Percentiles rank a stretch among this genome's conserved stretches.
These are phyloP conservation scores for Atta colombica DNA, from an alignment of 1,140 invertebrate species.

Conservation along the genomic window DNA sequence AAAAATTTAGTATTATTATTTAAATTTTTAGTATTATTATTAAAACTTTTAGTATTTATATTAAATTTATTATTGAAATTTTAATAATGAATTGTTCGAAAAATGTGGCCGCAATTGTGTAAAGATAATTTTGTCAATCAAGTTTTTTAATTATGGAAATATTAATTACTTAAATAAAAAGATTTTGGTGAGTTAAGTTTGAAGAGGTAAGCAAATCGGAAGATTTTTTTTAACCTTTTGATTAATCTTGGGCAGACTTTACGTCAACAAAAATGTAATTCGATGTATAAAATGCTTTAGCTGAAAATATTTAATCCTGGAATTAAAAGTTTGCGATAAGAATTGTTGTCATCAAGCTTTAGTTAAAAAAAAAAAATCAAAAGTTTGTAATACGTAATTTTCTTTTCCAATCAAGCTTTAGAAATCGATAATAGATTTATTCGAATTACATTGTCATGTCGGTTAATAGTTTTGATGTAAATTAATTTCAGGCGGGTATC, in stretches of 20 bases:
- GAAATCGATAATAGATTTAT: background rate
- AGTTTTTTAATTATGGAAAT: slow-evolving; percentile 3
- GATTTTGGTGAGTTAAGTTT: background rate
- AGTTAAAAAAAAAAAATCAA: background rate
- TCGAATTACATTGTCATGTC: background rate
- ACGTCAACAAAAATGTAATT: slow-evolving; percentile 15
- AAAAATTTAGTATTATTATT: background rate
- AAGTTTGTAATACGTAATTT: background rate
- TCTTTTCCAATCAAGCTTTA: background rate
- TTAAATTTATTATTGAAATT: background rate
- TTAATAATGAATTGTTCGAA: background rate
- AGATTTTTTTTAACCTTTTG: background rate
- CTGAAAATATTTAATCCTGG: background rate
- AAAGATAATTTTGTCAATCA: background rate
- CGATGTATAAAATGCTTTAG: background rate
- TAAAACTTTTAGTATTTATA: too few species aligned
- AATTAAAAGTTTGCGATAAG: background rate
- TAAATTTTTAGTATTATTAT: too few species aligned
- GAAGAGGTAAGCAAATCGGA: background rate
- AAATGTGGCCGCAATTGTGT: background rate
- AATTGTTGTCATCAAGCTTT: background rate
- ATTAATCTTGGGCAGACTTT: background rate
- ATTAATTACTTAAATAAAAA: background rate
- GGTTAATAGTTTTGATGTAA: background rate
- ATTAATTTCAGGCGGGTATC: background rate